These are phyloP conservation scores for Cavia porcellus DNA, from an alignment of 2,113 vertebrate species.

Conservation along the genomic window DNA sequence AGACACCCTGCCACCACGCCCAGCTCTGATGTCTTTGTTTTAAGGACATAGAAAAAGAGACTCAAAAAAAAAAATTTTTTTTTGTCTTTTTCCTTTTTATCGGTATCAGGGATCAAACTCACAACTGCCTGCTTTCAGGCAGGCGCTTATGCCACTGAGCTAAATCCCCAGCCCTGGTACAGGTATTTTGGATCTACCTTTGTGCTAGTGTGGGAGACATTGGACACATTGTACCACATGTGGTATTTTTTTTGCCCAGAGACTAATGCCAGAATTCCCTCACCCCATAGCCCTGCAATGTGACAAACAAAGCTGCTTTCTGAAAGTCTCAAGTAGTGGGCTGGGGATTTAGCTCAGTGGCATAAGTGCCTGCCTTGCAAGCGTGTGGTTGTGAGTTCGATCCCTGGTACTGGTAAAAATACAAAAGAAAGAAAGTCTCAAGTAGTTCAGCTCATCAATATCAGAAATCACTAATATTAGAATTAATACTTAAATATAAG, in stretches of 20 bases:
- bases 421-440: background rate
- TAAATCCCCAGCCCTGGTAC: too few relatives aligned
- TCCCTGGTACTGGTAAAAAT: too few relatives aligned
- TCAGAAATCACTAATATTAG: background rate
- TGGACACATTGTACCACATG: too few relatives aligned
- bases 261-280: background rate
- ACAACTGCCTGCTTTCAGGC: too few relatives aligned
- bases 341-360: too few relatives aligned
- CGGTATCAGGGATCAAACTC: too few relatives aligned
- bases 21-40: background rate
- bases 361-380: too few relatives aligned
- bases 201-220: background rate
- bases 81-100: too few relatives aligned
- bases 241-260: background rate
- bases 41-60: slow-evolving; percentile 38
- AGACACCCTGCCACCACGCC: too few relatives aligned
- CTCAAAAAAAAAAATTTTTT: background rate
- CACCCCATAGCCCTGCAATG: fast-evolving
- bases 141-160: too few relatives aligned
- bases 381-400: too few relatives aligned
- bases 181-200: background rate
- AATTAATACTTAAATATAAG: background rate
- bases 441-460: background rate
- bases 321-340: background rate
- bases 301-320: background rate